phyloP scores from a whole-genome alignment of 1,140 invertebrate genomes.

The Drosophila erecta region DNA sequence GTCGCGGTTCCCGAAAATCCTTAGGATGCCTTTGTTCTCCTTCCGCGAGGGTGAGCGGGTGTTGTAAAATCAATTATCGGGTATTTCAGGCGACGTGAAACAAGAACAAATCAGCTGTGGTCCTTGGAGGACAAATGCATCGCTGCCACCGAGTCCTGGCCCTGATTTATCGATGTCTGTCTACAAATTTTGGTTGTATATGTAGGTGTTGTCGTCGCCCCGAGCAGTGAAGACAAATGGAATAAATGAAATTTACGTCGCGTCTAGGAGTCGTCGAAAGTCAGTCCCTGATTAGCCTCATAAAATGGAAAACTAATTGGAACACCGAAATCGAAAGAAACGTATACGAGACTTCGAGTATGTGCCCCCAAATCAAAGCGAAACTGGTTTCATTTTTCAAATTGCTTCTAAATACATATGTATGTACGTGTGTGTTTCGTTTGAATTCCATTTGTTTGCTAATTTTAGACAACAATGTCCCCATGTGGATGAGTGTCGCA shows the following conservation, averaged over 20 bases:
- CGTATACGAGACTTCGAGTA: not conserved
- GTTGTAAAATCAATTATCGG: constrained; percentile 69
- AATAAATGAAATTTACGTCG: constrained; percentile 59
- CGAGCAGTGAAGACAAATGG: constrained; percentile 53
- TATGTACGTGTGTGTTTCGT: constrained; percentile 11
- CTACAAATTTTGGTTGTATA: not conserved
- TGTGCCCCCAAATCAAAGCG: constrained; percentile 19
- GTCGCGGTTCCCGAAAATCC: constrained; percentile 31
- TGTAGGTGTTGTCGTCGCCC: constrained; percentile 43
- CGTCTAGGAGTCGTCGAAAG: constrained; percentile 34
- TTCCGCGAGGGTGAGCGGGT: constrained; percentile 3
- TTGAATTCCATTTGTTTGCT: constrained; percentile 46
- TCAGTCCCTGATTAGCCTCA: constrained; percentile 50
- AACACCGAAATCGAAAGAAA: constrained; percentile 16
- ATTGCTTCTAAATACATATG: constrained; percentile 17
- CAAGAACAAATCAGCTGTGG: constrained; percentile 58
- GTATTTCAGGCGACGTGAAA: constrained; percentile 61
- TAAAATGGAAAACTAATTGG: constrained; percentile 66
- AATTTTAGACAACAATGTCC: constrained; percentile 74
- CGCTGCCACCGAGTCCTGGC: constrained; percentile 38
- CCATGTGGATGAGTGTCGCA: constrained; percentile 52
- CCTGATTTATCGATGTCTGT: constrained; percentile 70
- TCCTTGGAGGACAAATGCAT: constrained; percentile 21
- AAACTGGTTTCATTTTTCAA: constrained; percentile 55
- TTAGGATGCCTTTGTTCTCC: constrained; percentile 22